These are phyloP conservation scores for Druon quercuslanigerum DNA, from an alignment of 1,140 invertebrate genomes.

Conservation along the genomic window DNA sequence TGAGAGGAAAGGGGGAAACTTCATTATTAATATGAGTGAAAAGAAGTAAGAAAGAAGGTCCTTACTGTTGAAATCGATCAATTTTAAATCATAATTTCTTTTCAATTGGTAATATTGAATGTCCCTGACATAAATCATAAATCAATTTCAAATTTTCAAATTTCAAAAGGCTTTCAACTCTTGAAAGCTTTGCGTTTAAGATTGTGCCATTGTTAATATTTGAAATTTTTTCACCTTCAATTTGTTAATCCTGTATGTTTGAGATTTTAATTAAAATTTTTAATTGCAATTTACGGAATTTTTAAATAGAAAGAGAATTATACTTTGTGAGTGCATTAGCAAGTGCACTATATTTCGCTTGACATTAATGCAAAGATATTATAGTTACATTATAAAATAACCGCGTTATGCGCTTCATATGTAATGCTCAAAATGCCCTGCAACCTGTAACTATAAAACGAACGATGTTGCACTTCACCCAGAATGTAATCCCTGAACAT, in stretches of 20 bases:
- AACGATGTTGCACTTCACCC: neutral
- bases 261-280: too few species aligned
- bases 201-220: neutral
- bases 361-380: constrained; percentile 13
- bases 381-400: neutral
- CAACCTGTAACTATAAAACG: constrained; percentile 5
- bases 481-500: neutral
- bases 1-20: too few species aligned
- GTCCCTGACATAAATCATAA: too few species aligned
- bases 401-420: neutral
- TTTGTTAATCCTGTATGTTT: neutral
- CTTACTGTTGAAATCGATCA: too few species aligned
- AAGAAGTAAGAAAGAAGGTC: too few species aligned
- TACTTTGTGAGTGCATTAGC: neutral
- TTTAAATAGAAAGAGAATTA: neutral
- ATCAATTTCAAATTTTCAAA: too few species aligned
- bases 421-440: neutral
- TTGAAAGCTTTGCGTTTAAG: too few species aligned
- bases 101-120: too few species aligned
- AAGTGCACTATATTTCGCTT: neutral
- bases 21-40: too few species aligned
- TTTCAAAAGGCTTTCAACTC: too few species aligned
- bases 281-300: too few species aligned
- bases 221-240: neutral
- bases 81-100: too few species aligned